A percentile compares a stretch with the other conserved stretches of the same genome.
These are phyloP conservation scores for Lacerta bilineata DNA, from an alignment of 2,797 vertebrate genomes.

Conservation along the genomic window DNA sequence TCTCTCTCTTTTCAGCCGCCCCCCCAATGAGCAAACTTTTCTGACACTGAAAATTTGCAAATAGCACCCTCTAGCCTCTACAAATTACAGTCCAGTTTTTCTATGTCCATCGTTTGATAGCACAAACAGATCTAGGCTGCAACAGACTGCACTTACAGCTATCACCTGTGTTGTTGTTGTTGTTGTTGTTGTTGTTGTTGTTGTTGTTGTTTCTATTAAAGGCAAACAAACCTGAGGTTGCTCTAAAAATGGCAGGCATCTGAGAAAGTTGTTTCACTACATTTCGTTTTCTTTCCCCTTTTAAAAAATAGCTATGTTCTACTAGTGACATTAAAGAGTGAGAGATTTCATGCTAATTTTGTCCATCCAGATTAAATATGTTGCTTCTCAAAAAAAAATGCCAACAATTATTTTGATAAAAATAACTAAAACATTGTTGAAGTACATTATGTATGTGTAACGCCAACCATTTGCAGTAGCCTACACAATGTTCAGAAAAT, in stretches of 20 bases:
- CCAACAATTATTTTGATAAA: conserved; percentile 40
- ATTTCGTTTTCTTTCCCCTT: neutral
- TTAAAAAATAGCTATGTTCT: neutral
- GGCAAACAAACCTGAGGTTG: neutral
- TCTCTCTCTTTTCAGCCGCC: too few relatives aligned
- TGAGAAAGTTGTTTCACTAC: neutral
- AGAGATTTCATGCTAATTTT: neutral
- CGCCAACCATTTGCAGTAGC: conserved; percentile 2
- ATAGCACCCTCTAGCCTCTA: neutral
- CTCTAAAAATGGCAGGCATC: neutral
- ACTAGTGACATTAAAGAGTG: neutral
- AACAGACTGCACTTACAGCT: neutral
- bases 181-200: too few relatives aligned
- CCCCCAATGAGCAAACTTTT: neutral
- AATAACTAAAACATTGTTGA: conserved; percentile 36
- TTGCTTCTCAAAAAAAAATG: neutral
- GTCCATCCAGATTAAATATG: neutral
- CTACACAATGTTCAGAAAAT: conserved; percentile 46
- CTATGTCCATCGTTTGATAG: neutral
- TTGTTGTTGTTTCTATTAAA: neutral
- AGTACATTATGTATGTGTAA: conserved; percentile 7
- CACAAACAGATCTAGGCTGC: neutral
- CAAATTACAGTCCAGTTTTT: neutral
- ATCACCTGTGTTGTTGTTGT: too few relatives aligned
- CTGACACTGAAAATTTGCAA: neutral